phyloP scores from a whole-genome alignment of 2,113 vertebrate species.

The Apodemus sylvaticus region DNA sequence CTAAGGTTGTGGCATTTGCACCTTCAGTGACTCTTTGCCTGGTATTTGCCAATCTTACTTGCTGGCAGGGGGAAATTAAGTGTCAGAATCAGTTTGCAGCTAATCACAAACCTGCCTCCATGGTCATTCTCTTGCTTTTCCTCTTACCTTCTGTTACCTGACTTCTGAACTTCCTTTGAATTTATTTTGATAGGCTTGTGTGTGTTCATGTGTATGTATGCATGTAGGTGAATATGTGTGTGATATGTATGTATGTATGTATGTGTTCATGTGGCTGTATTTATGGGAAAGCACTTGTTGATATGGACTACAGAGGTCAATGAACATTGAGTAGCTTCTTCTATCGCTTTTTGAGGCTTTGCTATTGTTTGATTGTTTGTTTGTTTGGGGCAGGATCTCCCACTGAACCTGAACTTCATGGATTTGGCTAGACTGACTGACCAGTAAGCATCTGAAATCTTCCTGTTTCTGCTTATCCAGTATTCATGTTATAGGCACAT shows the following conservation, averaged over 20 bases:
- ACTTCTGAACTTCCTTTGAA: not conserved
- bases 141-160: not conserved
- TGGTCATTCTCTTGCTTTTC: not conserved
- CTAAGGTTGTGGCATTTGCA: fast-evolving
- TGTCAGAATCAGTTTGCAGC: not conserved
- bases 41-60: fast-evolving
- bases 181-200: not conserved
- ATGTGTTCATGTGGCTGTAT: not conserved
- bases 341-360: not conserved
- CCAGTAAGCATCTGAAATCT: not conserved
- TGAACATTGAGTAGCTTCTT: not conserved
- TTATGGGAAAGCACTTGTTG: not conserved
- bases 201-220: not conserved
- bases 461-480: not conserved
- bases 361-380: no score
- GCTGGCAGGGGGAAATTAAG: no score
- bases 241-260: no score
- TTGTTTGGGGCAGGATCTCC: not conserved
- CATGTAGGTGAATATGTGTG: no score
- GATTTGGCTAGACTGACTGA: not conserved
- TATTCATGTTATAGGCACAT: not conserved
- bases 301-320: not conserved
- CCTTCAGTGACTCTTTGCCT: not conserved
- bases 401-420: not conserved
- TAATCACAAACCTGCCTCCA: fast-evolving